phyloP scores from a whole-genome alignment of 2,113 vertebrate genomes.

The Danio rerio region DNA sequence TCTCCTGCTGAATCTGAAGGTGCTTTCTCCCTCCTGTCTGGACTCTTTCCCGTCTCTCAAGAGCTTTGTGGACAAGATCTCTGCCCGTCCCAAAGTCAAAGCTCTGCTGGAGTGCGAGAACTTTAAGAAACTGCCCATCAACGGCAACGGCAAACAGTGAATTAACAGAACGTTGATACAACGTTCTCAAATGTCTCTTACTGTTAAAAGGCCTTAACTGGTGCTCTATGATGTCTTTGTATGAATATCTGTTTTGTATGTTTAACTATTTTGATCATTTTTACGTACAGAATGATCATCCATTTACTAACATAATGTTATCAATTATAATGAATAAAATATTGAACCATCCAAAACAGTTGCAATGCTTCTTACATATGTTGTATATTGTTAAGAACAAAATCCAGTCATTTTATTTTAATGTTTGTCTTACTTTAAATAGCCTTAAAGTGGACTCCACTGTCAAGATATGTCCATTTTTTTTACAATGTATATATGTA shows the following conservation, averaged over 20 bases:
- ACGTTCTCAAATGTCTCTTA: not conserved
- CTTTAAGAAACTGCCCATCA: conserved; percentile 74
- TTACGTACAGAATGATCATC: not conserved
- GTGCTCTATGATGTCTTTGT: conserved; percentile 2
- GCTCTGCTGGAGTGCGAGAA: conserved; percentile 70
- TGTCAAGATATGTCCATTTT: no score
- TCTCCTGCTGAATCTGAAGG: conserved; percentile 69
- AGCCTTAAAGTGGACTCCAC: no score
- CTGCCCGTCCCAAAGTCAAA: conserved; percentile 73
- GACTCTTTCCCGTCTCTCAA: conserved; percentile 71
- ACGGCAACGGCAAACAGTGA: conserved; percentile 80
- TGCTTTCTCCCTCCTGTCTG: conserved; percentile 72
- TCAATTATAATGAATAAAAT: conserved; percentile 31
- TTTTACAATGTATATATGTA: no score
- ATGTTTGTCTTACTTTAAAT: no score
- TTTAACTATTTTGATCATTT: conserved; percentile 8
- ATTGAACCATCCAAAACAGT: not conserved
- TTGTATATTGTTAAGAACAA: not conserved
- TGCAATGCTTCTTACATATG: not conserved
- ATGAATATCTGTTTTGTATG: not conserved
- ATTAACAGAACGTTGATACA: not conserved
- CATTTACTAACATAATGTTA: not conserved
- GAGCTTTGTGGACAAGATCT: conserved; percentile 68
- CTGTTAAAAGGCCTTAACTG: not conserved
- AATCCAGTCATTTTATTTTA: no score